Evolutionary conservation across 2,888 invertebrate genomes (phyloP).

Genomic region (Sisyra nigra): DNA sequence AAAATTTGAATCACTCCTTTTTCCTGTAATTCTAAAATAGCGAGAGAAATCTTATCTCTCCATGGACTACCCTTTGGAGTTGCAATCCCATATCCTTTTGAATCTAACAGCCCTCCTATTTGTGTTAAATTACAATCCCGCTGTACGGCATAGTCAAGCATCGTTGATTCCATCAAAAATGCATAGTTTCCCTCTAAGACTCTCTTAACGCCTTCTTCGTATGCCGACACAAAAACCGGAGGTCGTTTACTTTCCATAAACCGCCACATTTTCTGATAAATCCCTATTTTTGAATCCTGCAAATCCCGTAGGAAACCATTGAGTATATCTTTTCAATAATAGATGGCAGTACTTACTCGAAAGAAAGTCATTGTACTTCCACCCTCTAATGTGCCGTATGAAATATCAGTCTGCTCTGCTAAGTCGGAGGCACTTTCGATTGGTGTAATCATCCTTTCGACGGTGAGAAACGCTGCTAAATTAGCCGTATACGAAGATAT

Average conservation of each 20-base stretch:
- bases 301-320: neutral
- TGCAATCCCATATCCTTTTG: constrained; percentile 87
- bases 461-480: constrained; percentile 93
- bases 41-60: constrained; percentile 92
- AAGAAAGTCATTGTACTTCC: constrained; percentile 98
- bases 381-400: constrained; percentile 84
- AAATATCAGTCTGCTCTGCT: constrained; percentile 82
- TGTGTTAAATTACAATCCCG: constrained; percentile 94
- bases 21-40: constrained; percentile 88
- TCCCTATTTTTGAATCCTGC: constrained; percentile 77
- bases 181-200: constrained; percentile 88
- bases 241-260: constrained; percentile 76
- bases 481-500: constrained; percentile 98
- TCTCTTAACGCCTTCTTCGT: constrained; percentile 78
- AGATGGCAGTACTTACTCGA: constrained; percentile 39
- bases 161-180: constrained; percentile 95
- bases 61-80: constrained; percentile 91
- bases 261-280: constrained; percentile 89
- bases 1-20: constrained; percentile 84
- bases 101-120: constrained; percentile 75
- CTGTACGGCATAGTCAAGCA: constrained; percentile 91
- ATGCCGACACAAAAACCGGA: constrained; percentile 72
- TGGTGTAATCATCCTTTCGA: constrained; percentile 88
- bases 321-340: too few species aligned
- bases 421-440: constrained; percentile 93